Evolutionary conservation across 2,888 invertebrate genomes (phyloP).

Genomic region (Conomelus anceps): DNA sequence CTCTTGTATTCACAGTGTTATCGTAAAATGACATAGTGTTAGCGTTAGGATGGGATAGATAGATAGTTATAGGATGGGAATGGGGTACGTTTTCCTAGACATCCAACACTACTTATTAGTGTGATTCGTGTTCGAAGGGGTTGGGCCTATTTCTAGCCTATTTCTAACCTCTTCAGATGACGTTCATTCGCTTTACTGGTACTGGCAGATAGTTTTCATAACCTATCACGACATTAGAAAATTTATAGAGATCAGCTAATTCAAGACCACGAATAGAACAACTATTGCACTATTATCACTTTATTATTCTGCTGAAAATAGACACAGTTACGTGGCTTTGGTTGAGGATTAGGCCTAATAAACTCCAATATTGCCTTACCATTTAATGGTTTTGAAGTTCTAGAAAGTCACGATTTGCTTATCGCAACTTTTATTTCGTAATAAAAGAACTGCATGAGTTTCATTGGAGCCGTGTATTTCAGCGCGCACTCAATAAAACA

Average conservation of each 20-base stretch:
- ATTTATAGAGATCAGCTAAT: not conserved
- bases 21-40: no score
- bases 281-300: not conserved
- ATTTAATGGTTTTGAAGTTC: not conserved
- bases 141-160: no score
- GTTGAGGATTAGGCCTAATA: not conserved
- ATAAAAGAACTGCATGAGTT: not conserved
- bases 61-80: no score
- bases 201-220: no score
- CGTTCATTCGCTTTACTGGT: no score
- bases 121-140: no score
- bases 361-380: not conserved
- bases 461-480: not conserved
- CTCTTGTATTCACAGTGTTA: no score
- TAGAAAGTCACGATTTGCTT: not conserved
- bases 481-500: not conserved
- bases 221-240: not conserved
- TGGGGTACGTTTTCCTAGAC: no score
- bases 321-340: not conserved
- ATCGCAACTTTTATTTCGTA: not conserved
- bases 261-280: not conserved
- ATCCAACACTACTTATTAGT: no score
- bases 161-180: no score
- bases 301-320: not conserved
- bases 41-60: no score